Base-by-base conservation (phyloP, 2,113 vertebrate species). In the Centropristis striata region DNA sequence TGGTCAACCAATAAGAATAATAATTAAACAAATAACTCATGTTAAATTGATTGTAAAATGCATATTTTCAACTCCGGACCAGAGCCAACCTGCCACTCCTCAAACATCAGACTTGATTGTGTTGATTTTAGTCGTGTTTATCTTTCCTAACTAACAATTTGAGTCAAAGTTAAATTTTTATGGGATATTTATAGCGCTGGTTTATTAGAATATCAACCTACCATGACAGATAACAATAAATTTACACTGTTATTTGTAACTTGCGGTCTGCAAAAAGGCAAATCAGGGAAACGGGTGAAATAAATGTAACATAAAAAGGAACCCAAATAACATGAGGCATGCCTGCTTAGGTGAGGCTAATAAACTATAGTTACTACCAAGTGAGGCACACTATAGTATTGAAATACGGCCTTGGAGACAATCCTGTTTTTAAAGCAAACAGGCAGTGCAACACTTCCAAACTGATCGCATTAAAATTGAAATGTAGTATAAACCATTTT, bases 381-480 rank as follows among this genome's bases (percentile, higher is more conserved):
- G 69, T 14, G 60, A 80, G 67, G 23, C 39, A 44, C 64, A 50
- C 54, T 64, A 10, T 27, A 79, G 69, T 6, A 13, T 2, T 89
- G 77, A 88, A 83, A 81, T 75, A 88, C 21, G 28, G 74, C 75
- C 66, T 16, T 13, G 39, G 72, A 82, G 61, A 53, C 55, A 80
- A 64, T 73, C 9, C 37, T 84, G 61, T 85, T 88, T 87, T 80
- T 57, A 86, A 55, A 86, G 83, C 72, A 90, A 81, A 86, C 73
- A 88, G 66, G 27, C 18, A 32, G 64, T 25, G 60, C 28, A 87
- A 83, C 82, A 68, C 68, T 90, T 83, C 63, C 65, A 77, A 78
- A 84, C n/a, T 83, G 71, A 88, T 77, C 65, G 76, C 82, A 88
- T 78, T 90, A 84, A 78, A 86, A 59, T 0, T 80, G 71, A 86